Evolutionary conservation across 2,888 invertebrate species (phyloP), one percentile per base, ranked within the genome.

Genomic region (Antheraea yamamai): DNA sequence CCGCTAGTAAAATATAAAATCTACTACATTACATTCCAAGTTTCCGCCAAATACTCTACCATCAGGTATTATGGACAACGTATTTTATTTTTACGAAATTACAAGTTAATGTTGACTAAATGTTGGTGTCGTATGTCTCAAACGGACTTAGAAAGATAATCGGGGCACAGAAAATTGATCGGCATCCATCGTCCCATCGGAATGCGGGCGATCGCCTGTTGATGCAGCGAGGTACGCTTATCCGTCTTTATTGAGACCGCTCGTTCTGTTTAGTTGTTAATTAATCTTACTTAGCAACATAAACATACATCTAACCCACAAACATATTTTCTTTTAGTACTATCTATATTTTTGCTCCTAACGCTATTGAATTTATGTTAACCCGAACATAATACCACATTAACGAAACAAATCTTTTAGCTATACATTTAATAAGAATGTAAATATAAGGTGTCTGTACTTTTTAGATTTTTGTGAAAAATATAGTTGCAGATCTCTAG

Each of bases 161-260:
- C 91, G 89, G 88, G 84, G 82, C 85, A 86, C 85, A 85, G 88
- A 87, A 88, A 92, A 92, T 91, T 89, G 89, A 89, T 89, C 86
- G 84, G 79, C 80, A 81, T 39, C 58, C 20, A 58, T 55, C 74
- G 75, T 73, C 81, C 82, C 82, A 83, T 82, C 81, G 86, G 84
- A 88, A 92, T 91, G 88, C 91, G 91, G 91, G 91, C 84, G 81
- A 85, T 81, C 84, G 81, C 73, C 78, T 75, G 76, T 79, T 70
- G 75, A 74, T 73, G 23, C 47, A 70, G 70, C 39, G 70, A n/a
- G 39, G 39, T 70, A 70, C 58, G 39, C 16, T 23, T 70, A 75
- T 75, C 72, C 20, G 58, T 75, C 71, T 75, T 61, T 51, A 75
- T 75, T 75, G 71, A 75, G 39, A 51, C 72, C 39, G 58, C 61